These are phyloP conservation scores for Oncorhynchus mykiss DNA, from an alignment of 2,113 vertebrate genomes.

Conservation along the genomic window DNA sequence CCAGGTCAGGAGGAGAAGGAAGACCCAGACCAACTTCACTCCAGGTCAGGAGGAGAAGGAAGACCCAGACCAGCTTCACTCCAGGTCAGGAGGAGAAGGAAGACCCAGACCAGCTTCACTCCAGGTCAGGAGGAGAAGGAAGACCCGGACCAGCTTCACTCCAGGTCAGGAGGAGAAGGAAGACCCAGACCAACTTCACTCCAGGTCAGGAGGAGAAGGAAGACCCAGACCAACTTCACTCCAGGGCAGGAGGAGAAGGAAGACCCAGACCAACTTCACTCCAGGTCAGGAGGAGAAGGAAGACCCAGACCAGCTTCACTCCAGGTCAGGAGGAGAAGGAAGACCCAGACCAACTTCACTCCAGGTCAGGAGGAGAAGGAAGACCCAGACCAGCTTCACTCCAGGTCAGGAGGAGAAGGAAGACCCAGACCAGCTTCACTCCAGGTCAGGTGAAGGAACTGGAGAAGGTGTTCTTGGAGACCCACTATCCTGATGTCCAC, in stretches of 20 bases:
- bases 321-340: not conserved
- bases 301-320: conserved; percentile 62
- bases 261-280: conserved; percentile 62
- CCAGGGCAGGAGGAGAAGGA: conserved; percentile 48
- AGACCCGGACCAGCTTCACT: conserved; percentile 62
- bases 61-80: conserved; percentile 62
- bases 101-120: conserved; percentile 62
- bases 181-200: conserved; percentile 43
- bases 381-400: too few species aligned
- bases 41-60: not conserved
- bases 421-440: too few species aligned
- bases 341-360: too few species aligned
- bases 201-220: conserved; percentile 42
- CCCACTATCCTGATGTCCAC: conserved; percentile 62
- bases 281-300: conserved; percentile 50
- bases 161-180: conserved; percentile 50
- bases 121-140: conserved; percentile 49
- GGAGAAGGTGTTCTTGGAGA: conserved; percentile 60
- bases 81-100: conserved; percentile 39
- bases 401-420: too few species aligned
- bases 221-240: conserved; percentile 61
- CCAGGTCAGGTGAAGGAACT: conserved; percentile 56
- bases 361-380: too few species aligned
- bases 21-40: too few species aligned
- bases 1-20: not conserved